Base-by-base conservation (phyloP, 2,888 invertebrate species). In the Apocheima hispidaria region DNA sequence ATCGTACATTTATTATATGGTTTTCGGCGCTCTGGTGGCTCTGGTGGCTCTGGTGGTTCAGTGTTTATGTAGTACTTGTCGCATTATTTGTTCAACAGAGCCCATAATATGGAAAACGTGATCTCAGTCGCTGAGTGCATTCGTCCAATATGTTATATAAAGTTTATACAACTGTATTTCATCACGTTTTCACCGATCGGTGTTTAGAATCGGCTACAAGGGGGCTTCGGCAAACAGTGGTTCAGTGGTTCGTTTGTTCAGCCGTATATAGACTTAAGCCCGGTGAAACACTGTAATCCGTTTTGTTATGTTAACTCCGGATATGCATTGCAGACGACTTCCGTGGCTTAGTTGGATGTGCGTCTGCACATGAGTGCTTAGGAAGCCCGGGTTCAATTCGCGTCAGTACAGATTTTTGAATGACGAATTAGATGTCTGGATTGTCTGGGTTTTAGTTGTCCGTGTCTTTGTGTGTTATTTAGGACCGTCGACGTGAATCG, bases 61-160 rank as follows among this genome's bases (percentile, higher is more conserved):
- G 28, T 28, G 28, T 28, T 5, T 7, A 10, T 30, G 10, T 30
- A 0, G 33, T 35, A 35, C n/a, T 7, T 0, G 4, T n/a, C 4
- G 5, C n/a, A 36, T 36, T 18, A 10, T 38, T 38, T 38, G 18
- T 10, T n/a, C 40, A 44, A 36, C 26, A 10, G 5, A 54, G 20
- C 16, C 12, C 18, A 20, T 30, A 18, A 21, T 14, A 46, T 20
- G 2, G 54, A 44, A 57, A 57, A 57, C 57, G 57, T 57, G 57
- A 50, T 50, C n/a, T 12, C 14, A 26, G 33, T 41, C 33, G 30
- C 12, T 20, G 5, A 20, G 23, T 48, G 30, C 28, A 33, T 21
- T 41, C 21, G 12, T 20, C 20, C 28, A 20, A 30, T 30, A 2
- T 5, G 12, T n/a, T 5, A n/a, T 4, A 26, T 9, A 9, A 4